Base-by-base conservation (phyloP, 64 coral and sea anemone species). In the Actinia equina region DNA sequence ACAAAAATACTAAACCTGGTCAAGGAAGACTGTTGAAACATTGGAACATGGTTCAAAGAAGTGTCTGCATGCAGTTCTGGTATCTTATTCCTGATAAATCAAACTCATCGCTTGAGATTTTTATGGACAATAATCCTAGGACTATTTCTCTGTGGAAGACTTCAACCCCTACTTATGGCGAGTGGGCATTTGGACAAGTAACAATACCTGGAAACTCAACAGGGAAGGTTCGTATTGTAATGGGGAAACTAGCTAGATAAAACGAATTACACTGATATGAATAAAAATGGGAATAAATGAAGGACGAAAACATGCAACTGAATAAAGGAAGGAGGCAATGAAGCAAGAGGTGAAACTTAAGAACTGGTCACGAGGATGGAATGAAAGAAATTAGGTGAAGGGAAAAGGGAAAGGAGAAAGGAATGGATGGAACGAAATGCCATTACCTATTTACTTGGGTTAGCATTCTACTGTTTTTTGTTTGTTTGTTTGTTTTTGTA, bases 121-220 rank as follows among this genome's bases (percentile, higher is more conserved):
- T 44, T 81, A 18, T 81, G 2, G 78, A 52, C 43, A 81, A 16
- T 81, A 44, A 14, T 22, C 52, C n/a, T 4, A 52, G 15, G 16
- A 22, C 22, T 6, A 25, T 7, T n/a, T 17, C 22, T 2, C 44
- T 81, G 7, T 81, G 78, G 78, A 37, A 44, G 43, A 81, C 20
- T 6, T 52, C 43, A 20, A 20, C 14, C 42, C 20, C 43, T 18
- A 52, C 19, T 44, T 22, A 44, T 52, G 78, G 49, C 41, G 44
- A 23, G 6, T 81, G 78, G 78, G 42, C 45, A 81, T 81, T 20
- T 81, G 78, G 78, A 20, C 78, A 81, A 13, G 44, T 52, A 81
- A 7, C 52, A 81, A 81, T 81, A 81, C 44, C 44, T 7, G 78
- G 44, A 18, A 49, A 81, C 22, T 46, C 44, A 9, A 5, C 49